Evolutionary conservation across 2,888 invertebrate species (phyloP).

Genomic region (Dexiosoma caninum): DNA sequence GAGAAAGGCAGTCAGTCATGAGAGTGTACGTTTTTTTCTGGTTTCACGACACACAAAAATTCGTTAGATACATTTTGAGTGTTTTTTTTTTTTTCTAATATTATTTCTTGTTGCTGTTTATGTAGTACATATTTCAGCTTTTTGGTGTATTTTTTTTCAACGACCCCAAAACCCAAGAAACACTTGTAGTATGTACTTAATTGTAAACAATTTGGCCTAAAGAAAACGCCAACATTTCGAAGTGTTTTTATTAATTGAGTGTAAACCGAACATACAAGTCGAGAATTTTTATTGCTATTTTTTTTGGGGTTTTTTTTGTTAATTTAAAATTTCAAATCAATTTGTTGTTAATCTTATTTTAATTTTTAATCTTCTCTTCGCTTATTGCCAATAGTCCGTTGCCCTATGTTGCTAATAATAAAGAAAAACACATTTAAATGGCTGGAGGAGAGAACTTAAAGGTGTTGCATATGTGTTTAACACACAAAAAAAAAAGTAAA

Average conservation of each 20-base stretch:
- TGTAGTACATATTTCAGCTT: neutral
- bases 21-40: neutral
- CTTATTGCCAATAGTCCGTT: neutral
- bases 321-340: too few relatives aligned
- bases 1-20: conserved; percentile 6
- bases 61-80: conserved; percentile 31
- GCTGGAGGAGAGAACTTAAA: conserved; percentile 5
- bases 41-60: conserved; percentile 28
- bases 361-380: too few relatives aligned
- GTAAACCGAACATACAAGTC: neutral
- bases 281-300: neutral
- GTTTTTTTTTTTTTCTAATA: neutral
- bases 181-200: neutral
- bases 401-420: conserved; percentile 28
- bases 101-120: neutral
- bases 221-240: neutral
- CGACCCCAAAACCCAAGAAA: neutral
- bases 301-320: neutral
- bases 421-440: neutral
- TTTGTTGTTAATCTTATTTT: neutral
- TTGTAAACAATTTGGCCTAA: neutral
- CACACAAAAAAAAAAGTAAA: too few relatives aligned
- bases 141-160: neutral
- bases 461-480: conserved; percentile 21
- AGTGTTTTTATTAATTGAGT: neutral